These are phyloP conservation scores for Poeciliopsis infans DNA, from an alignment of 2,797 vertebrate genomes.

Conservation along the genomic window DNA sequence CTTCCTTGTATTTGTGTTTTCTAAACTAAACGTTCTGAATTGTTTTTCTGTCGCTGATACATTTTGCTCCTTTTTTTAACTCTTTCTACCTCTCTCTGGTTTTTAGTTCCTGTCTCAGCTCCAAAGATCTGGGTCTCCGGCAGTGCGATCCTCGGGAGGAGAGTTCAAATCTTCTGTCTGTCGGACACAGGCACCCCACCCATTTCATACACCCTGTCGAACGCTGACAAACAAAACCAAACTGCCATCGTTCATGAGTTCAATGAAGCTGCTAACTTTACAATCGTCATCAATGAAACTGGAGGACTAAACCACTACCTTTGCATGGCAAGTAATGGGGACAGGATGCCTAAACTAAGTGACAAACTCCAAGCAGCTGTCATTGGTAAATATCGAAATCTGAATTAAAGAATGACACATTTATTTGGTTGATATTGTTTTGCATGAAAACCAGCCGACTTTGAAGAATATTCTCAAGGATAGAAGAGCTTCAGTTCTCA, in stretches of 20 bases:
- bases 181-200: conserved; percentile 74
- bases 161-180: conserved; percentile 65
- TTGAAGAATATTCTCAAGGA: too few relatives aligned
- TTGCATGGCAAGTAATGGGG: conserved; percentile 72
- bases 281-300: conserved; percentile 24
- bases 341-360: background rate
- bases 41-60: background rate
- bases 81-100: background rate
- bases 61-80: background rate
- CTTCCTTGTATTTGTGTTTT: background rate
- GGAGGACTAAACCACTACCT: conserved; percentile 45
- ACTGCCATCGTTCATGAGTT: background rate
- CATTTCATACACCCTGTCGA: conserved; percentile 74
- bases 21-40: background rate
- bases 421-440: background rate
- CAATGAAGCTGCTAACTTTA: conserved; percentile 54
- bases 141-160: conserved; percentile 50
- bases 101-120: conserved; percentile 50
- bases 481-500: background rate
- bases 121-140: conserved; percentile 61
- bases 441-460: too few relatives aligned
- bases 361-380: conserved; percentile 43
- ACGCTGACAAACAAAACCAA: fast-evolving
- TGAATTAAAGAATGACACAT: background rate
- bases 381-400: conserved; percentile 61